Evolutionary conservation across 2,888 invertebrate genomes (phyloP), one percentile per base, ranked within the genome.

Genomic region (Cactoblastis cactorum): DNA sequence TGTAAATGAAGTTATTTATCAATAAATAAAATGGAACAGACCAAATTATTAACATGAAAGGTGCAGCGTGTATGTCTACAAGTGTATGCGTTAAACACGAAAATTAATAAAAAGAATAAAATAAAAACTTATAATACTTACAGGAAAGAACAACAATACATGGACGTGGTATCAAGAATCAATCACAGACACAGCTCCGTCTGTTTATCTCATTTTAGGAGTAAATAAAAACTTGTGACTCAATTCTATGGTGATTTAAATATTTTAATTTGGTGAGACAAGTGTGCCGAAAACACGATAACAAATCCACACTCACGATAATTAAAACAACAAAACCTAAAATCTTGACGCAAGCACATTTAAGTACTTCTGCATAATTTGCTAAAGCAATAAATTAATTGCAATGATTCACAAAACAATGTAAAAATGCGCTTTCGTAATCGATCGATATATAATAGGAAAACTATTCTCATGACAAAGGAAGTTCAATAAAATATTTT

Each of bases 101-200:
- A 22, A 22, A 22, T 22, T 22, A 22, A 4, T 22, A 6, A 22
- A 19, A 22, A 34, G 51, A 58, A 50, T 15, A 15, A 33, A 39
- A 46, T 18, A 48, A 33, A 6, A 1, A 37, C 3, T 15, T 14
- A 32, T 41, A 53, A 52, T 58, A 90, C 90, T 90, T 70, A 90
- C 90, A 90, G 86, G 68, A 90, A 86, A 57, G 90, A 90, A 73
- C 90, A 90, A 89, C 90, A 90, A 86, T 90, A 90, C 90, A 90
- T 90, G 83, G 89, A 87, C 80, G 82, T 79, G 69, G 66, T 66
- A 65, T 74, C 69, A 66, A 72, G 72, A 66, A 70, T 73, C 59
- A 62, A 59, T 62, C 65, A 63, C 62, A 61, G 65, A 67, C 67
- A 65, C 61, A 62, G 62, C 57, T 65, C 62, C 62, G 62, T 58